Evolutionary conservation across 30 jellyfish, hydroid and myxozoan species (phyloP).

Genomic region (Aurelia aurita complex sp. Pacific): DNA sequence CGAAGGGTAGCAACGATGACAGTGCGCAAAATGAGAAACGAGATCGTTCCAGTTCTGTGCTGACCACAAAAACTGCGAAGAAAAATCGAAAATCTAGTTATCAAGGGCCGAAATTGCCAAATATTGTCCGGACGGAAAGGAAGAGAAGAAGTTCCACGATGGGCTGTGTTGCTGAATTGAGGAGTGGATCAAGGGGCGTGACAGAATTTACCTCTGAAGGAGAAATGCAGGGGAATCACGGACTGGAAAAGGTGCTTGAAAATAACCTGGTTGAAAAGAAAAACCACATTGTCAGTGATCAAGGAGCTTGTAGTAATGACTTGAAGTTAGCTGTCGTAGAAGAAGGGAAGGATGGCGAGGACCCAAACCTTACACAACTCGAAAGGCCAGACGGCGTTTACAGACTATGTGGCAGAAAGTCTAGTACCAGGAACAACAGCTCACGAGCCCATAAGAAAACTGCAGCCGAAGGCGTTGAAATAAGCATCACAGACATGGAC

Average conservation of each 20-base stretch:
- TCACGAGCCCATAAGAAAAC: not conserved
- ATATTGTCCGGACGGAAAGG: not conserved
- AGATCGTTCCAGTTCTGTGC: not conserved
- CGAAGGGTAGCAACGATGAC: too few species aligned
- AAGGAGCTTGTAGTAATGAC: not conserved
- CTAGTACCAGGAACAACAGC: not conserved
- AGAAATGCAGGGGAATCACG: not conserved
- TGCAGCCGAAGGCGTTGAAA: not conserved
- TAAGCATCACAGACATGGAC: too few species aligned
- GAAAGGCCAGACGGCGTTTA: conserved; percentile 1
- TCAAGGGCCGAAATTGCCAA: not conserved
- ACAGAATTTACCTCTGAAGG: not conserved
- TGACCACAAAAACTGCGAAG: not conserved
- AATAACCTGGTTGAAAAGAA: not conserved
- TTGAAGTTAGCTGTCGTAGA: not conserved
- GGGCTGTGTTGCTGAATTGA: conserved; percentile 22
- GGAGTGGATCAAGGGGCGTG: too few species aligned
- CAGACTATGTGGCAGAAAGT: conserved; percentile 23
- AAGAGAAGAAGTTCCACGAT: conserved; percentile 21
- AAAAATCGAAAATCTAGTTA: not conserved
- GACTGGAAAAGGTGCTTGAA: not conserved
- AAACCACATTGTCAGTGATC: not conserved
- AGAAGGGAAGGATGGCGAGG: not conserved
- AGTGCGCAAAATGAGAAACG: too few species aligned
- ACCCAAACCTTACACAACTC: not conserved